Conservation (phyloP, 2,113 vertebrate genomes). For the Brachirus orientalis region DNA sequence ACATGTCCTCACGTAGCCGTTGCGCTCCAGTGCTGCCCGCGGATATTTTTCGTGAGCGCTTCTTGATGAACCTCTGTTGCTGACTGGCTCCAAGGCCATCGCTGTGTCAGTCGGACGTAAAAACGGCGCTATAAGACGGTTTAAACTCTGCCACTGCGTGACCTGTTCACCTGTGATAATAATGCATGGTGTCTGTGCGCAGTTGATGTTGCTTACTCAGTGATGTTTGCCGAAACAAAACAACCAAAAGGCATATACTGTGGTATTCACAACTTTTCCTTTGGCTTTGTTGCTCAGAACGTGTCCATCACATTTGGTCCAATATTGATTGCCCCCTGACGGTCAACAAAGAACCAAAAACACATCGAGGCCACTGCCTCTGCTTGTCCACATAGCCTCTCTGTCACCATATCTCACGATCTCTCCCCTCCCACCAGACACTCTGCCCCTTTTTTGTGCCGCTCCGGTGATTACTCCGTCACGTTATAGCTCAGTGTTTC, state of each 20-base stretch:
- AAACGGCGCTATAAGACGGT: slow-evolving; percentile 2
- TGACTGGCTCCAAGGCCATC: slow-evolving; percentile 71
- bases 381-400: slow-evolving; percentile 27
- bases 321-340: slow-evolving; percentile 17
- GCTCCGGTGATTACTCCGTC: slow-evolving; percentile 63
- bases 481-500: slow-evolving; percentile 49
- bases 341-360: slow-evolving; percentile 64
- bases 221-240: slow-evolving; percentile 8
- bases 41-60: slow-evolving; percentile 69
- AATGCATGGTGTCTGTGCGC: slow-evolving; percentile 10
- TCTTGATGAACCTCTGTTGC: slow-evolving; percentile 63
- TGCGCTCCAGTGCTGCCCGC: slow-evolving; percentile 65
- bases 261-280: slow-evolving; percentile 39
- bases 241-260: slow-evolving; percentile 5
- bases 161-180: slow-evolving; percentile 26
- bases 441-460: slow-evolving; percentile 53
- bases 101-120: slow-evolving; percentile 54
- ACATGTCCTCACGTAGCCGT: slow-evolving; percentile 70
- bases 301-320: slow-evolving; percentile 38
- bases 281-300: slow-evolving; percentile 33
- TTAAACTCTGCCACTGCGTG: slow-evolving; percentile 7
- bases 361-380: slow-evolving; percentile 68
- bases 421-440: slow-evolving; percentile 62
- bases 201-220: neutral
- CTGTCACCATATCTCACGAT: slow-evolving; percentile 20